A percentile compares a stretch with the other conserved stretches of the same genome.
Evolutionary conservation across 2,113 vertebrate genomes (phyloP).

Genomic region (Oreochromis aureus): DNA sequence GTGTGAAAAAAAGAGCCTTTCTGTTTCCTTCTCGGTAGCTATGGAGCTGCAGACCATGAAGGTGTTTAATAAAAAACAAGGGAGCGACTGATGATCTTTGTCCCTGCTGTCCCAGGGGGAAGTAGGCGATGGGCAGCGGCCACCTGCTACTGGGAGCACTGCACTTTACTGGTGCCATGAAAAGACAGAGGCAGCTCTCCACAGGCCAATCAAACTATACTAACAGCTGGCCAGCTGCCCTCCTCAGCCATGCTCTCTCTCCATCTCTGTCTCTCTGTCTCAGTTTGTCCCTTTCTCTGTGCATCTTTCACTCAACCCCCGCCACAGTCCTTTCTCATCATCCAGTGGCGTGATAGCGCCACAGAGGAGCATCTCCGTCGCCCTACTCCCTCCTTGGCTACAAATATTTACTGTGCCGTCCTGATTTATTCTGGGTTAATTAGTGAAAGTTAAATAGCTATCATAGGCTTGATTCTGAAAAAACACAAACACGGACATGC

Average conservation of each 20-base stretch:
- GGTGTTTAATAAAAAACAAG: constrained; percentile 65
- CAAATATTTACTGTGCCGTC: constrained; percentile 75
- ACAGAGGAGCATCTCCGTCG: constrained; percentile 65
- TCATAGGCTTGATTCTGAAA: constrained; percentile 30
- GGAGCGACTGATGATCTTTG: constrained; percentile 43
- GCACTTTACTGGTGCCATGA: constrained; percentile 66
- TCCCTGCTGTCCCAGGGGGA: constrained; percentile 21
- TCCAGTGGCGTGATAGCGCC: constrained; percentile 10
- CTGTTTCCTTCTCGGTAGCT: constrained; percentile 27
- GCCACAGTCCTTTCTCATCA: neutral
- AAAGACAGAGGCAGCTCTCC: constrained; percentile 69
- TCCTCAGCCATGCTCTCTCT: constrained; percentile 53
- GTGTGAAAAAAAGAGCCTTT: constrained; percentile 15
- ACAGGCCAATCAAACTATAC: constrained; percentile 69
- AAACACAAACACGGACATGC: neutral
- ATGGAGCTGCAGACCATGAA: constrained; percentile 33
- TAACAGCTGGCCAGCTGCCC: constrained; percentile 81
- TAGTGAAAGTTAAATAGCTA: constrained; percentile 70
- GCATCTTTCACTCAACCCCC: constrained; percentile 1
- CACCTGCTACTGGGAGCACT: constrained; percentile 65
- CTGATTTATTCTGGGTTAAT: constrained; percentile 77
- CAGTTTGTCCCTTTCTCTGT: constrained; percentile 9
- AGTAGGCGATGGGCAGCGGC: constrained; percentile 45
- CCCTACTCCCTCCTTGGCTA: constrained; percentile 57
- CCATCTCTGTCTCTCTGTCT: constrained; percentile 11